Evolutionary conservation across 2,113 vertebrate genomes (phyloP).

Genomic region (Forbesichthys papilliferus): DNA sequence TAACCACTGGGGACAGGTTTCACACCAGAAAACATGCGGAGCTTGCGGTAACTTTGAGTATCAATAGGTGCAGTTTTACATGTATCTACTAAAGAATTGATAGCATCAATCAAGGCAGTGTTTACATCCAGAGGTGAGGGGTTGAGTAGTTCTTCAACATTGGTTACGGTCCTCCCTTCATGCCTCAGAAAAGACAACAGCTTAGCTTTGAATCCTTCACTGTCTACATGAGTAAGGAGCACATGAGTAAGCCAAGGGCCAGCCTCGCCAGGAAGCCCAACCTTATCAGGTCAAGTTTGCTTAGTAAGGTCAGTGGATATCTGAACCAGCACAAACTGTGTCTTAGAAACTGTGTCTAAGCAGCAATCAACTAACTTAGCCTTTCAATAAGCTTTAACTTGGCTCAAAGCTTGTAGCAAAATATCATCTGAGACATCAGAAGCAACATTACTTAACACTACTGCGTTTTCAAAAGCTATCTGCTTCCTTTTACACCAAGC

Average conservation of each 20-base stretch:
- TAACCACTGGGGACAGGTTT: constrained; percentile 22
- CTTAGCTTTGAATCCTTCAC: constrained; percentile 7
- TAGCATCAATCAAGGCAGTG: not conserved
- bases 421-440: not conserved
- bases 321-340: constrained; percentile 4
- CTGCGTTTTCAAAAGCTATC: not conserved
- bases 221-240: not conserved
- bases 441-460: constrained; percentile 7
- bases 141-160: constrained; percentile 9
- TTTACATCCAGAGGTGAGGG: not conserved
- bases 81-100: constrained; percentile 7
- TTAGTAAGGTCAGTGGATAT: not conserved
- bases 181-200: constrained; percentile 2
- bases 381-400: not conserved
- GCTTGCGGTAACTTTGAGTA: constrained; percentile 20
- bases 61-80: constrained; percentile 11
- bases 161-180: constrained; percentile 10
- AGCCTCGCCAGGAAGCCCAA: constrained; percentile 2
- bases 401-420: not conserved
- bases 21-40: constrained; percentile 19
- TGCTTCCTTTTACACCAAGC: not conserved
- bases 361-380: not conserved
- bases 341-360: not conserved
- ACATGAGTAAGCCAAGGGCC: constrained; percentile 4
- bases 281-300: not conserved